Percentiles rank a stretch among this genome's conserved stretches.
phyloP scores from a whole-genome alignment of 2,888 invertebrate genomes.

The Macrophya alboannulata region DNA sequence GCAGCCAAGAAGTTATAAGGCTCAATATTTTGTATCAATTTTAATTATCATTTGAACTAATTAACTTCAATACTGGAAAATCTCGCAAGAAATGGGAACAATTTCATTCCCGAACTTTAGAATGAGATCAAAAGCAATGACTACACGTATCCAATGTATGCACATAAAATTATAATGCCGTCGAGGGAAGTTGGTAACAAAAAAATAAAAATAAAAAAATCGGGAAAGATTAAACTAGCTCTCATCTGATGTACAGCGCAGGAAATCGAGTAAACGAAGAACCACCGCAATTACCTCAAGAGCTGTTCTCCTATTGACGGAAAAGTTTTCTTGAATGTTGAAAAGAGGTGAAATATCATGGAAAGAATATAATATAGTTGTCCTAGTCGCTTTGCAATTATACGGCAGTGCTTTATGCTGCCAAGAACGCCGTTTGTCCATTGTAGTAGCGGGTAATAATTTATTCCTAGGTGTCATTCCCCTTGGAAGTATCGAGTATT shows the following conservation, averaged over 20 bases:
- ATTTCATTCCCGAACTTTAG: not conserved
- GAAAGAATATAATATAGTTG: not conserved
- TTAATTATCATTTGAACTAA: not conserved
- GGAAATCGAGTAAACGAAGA: slow-evolving; percentile 12
- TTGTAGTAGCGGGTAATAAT: not conserved
- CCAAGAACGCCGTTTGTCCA: not conserved
- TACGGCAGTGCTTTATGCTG: not conserved
- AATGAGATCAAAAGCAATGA: not conserved
- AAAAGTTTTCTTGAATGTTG: slow-evolving; percentile 6
- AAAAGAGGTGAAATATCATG: not conserved
- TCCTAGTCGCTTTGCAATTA: not conserved
- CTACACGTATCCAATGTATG: not conserved
- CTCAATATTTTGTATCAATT: not conserved
- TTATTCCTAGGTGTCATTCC: not conserved
- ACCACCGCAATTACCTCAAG: not conserved
- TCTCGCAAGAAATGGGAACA: not conserved
- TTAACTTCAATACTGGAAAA: not conserved
- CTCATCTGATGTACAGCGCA: not conserved
- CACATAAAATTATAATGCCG: not conserved
- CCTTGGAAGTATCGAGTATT: not conserved
- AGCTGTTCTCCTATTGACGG: slow-evolving; percentile 7
- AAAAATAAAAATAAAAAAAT: not conserved
- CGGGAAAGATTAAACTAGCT: slow-evolving; percentile 13
- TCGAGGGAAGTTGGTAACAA: not conserved
- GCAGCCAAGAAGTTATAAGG: not conserved